Conservation (phyloP, 1,140 invertebrate genomes). For the Cyclina sinensis region DNA sequence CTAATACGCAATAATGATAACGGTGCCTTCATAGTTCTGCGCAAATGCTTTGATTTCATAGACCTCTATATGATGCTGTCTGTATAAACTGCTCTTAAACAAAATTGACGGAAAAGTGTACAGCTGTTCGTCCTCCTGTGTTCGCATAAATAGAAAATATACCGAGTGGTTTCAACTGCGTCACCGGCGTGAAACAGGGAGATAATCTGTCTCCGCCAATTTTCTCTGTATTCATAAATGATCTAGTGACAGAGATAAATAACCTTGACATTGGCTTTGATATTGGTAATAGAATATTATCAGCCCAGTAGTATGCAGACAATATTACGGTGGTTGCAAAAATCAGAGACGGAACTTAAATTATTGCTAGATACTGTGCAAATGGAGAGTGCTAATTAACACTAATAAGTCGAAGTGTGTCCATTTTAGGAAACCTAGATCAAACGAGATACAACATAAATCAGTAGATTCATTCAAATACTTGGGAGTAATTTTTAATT, state of each 20-base stretch:
- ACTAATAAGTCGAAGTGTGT: constrained; percentile 3
- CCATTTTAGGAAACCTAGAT: not conserved
- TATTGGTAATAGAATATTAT: constrained; percentile 19
- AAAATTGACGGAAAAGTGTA: constrained; percentile 31
- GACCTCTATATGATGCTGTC: constrained; percentile 1
- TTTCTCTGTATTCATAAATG: constrained; percentile 50
- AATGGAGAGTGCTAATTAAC: constrained; percentile 36
- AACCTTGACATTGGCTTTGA: constrained; percentile 19
- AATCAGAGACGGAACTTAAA: constrained; percentile 2
- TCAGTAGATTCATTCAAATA: too few relatives aligned
- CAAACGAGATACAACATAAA: too few relatives aligned
- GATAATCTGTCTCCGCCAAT: constrained; percentile 43
- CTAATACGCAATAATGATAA: constrained; percentile 11
- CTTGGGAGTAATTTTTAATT: too few relatives aligned
- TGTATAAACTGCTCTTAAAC: constrained; percentile 34
- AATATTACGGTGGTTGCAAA: not conserved
- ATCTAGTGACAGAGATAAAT: constrained; percentile 41
- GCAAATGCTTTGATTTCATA: constrained; percentile 22
- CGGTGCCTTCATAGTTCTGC: not conserved
- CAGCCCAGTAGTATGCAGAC: not conserved
- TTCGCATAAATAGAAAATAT: constrained; percentile 14
- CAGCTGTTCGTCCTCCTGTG: not conserved
- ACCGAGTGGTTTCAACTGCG: constrained; percentile 38
- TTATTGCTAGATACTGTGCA: not conserved
- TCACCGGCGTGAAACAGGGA: constrained; percentile 53